A percentile compares a stretch with the other conserved stretches of the same genome.
phyloP scores from a whole-genome alignment of 2,888 invertebrate species.

The Colostygia pectinataria region DNA sequence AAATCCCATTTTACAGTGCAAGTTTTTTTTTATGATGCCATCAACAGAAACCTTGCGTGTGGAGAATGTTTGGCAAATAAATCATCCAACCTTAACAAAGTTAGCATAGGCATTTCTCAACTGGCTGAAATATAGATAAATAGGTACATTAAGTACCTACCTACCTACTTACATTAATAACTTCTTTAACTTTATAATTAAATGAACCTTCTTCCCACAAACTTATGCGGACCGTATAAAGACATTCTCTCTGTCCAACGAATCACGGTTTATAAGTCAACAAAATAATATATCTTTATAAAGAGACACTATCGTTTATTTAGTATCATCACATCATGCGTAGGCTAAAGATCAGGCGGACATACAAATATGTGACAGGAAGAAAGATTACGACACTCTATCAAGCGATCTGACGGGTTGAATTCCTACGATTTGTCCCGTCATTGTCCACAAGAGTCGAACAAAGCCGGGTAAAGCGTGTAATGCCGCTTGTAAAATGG shows the following conservation, averaged over 20 bases:
- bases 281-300: conserved; percentile 35
- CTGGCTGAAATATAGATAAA: background rate
- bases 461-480: conserved; percentile 57
- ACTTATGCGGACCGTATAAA: conserved; percentile 2
- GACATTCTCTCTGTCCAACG: conserved; percentile 26
- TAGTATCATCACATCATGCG: conserved; percentile 32
- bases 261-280: conserved; percentile 36
- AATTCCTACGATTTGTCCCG: conserved; percentile 64
- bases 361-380: conserved; percentile 63
- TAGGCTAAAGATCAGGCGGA: conserved; percentile 40
- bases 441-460: conserved; percentile 58
- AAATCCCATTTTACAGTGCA: no score
- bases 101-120: no score
- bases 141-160: background rate
- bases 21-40: no score
- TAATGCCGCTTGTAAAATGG: conserved; percentile 70
- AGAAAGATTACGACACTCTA: conserved; percentile 67
- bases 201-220: conserved; percentile 5
- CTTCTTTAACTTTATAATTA: conserved; percentile 39
- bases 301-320: conserved; percentile 34
- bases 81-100: no score
- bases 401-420: conserved; percentile 61
- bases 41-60: no score
- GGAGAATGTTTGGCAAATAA: no score
- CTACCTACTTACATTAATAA: no score